Evolutionary conservation across 2,888 invertebrate species (phyloP), one percentile per base, ranked within the genome.

Genomic region (Rhimphoctona megacephalus): DNA sequence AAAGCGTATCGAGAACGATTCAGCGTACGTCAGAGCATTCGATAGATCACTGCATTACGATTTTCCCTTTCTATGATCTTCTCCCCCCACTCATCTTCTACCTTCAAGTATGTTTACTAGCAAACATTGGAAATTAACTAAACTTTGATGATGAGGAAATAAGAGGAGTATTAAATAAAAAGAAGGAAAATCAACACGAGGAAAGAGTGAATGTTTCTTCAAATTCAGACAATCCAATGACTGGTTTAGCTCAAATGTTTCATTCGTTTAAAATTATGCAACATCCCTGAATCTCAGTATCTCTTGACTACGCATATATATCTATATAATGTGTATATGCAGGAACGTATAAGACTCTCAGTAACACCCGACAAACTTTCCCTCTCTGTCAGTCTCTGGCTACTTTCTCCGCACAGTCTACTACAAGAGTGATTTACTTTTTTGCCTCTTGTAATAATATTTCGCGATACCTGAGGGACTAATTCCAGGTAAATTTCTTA

Each of bases 361-460:
- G 54, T 69, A 84, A 64, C 79, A 54, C 82, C n/a, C 52, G 64
- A 52, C 70, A 70, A 83, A 83, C 80, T 85, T 85, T 85, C 85
- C 80, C 85, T 83, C 85, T 83, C 81, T 46, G 22, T 61, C 33
- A 67, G 64, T 82, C 69, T 80, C 64, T 70, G 72, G 46, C 74
- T 36, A 85, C 85, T 85, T 85, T 85, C 85, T 72, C 85, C 73
- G 64, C 64, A 39, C 52, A 57, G 19, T 36, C 22, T 25, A 36
- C 61, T 36, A 14, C n/a, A 66, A 46, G 52, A 73, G 25, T 43
- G 54, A 52, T 49, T 73, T 52, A 66, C 64, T 64, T 66, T 73
- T 73, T 43, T 72, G 22, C 49, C 66, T 73, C 70, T 52, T 49
- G 17, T 30, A 46, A 46, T 43, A 36, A 25, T 66, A 49, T 39